These are phyloP conservation scores for Holothuria scabra DNA, from an alignment of 53 echinoderm and acorn worm genomes.

Conservation along the genomic window DNA sequence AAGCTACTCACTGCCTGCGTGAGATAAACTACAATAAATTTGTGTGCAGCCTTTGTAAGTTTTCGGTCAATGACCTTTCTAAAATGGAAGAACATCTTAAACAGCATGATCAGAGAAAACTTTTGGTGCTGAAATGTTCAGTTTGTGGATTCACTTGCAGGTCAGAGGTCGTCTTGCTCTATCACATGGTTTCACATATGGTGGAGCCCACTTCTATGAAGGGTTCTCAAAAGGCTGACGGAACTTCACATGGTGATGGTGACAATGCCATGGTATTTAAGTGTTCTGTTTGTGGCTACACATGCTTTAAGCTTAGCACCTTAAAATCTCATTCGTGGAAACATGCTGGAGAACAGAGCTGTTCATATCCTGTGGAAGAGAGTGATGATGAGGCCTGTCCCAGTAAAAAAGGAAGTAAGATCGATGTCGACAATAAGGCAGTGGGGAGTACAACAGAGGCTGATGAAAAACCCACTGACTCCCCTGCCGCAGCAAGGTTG, in stretches of 20 bases:
- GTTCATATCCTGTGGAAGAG: constrained; percentile 89
- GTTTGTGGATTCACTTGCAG: constrained; percentile 87
- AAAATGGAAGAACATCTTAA: constrained; percentile 76
- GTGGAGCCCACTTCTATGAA: constrained; percentile 14
- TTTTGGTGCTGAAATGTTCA: constrained; percentile 86
- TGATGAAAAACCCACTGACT: background rate
- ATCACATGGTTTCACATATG: constrained; percentile 95
- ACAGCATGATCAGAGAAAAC: constrained; percentile 68
- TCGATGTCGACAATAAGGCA: background rate
- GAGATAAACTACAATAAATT: constrained; percentile 56
- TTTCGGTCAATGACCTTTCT: constrained; percentile 53
- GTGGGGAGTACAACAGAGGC: background rate
- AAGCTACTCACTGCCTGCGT: constrained; percentile 57
- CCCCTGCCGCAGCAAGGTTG: background rate
- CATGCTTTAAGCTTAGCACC: constrained; percentile 92
- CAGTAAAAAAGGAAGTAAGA: constrained; percentile 13
- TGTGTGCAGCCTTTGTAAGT: constrained; percentile 77
- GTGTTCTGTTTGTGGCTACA: constrained; percentile 90
- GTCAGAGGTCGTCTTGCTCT: constrained; percentile 65
- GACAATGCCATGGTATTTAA: constrained; percentile 56
- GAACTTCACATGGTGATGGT: background rate
- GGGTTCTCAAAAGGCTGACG: background rate
- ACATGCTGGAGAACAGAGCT: constrained; percentile 92
- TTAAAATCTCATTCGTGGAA: constrained; percentile 96
- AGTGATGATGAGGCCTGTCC: constrained; percentile 34